Conservation (phyloP, 2,888 invertebrate genomes). For the Drosophila anomalata region DNA sequence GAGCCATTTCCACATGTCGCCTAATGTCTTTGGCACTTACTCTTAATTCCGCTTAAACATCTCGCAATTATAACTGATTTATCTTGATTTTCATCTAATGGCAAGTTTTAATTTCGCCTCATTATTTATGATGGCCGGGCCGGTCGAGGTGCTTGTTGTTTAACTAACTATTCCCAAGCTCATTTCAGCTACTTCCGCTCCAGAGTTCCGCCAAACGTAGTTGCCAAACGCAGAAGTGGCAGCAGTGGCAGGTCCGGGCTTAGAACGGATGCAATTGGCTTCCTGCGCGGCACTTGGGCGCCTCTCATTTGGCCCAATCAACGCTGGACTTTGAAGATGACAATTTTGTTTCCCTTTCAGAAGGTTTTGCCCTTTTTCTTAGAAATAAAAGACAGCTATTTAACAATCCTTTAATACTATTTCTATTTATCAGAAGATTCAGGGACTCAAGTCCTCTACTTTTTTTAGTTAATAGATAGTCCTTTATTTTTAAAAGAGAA, state of each 20-base stretch:
- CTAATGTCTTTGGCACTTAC: constrained; percentile 47
- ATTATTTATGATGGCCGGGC: constrained; percentile 63
- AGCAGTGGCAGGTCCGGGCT: constrained; percentile 30
- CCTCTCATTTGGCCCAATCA: constrained; percentile 74
- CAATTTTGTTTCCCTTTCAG: constrained; percentile 25
- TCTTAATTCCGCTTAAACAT: constrained; percentile 56
- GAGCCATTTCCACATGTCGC: constrained; percentile 23
- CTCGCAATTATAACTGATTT: constrained; percentile 61
- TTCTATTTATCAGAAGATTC: no score
- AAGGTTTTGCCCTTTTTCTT: neutral
- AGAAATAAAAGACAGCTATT: neutral
- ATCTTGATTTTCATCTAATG: constrained; percentile 72
- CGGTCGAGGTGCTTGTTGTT: constrained; percentile 33
- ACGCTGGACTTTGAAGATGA: constrained; percentile 22
- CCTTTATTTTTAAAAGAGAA: neutral
- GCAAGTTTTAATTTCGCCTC: constrained; percentile 67
- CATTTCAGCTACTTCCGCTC: constrained; percentile 66
- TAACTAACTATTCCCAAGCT: constrained; percentile 47
- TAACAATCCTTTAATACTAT: neutral
- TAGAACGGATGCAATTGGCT: constrained; percentile 70
- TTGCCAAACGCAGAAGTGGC: constrained; percentile 60
- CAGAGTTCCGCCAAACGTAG: constrained; percentile 56
- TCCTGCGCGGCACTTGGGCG: constrained; percentile 58
- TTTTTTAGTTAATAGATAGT: neutral
- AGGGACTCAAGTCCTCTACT: neutral